phyloP scores from a whole-genome alignment of 2,797 vertebrate species.

The Lepilemur ruficaudatus region DNA sequence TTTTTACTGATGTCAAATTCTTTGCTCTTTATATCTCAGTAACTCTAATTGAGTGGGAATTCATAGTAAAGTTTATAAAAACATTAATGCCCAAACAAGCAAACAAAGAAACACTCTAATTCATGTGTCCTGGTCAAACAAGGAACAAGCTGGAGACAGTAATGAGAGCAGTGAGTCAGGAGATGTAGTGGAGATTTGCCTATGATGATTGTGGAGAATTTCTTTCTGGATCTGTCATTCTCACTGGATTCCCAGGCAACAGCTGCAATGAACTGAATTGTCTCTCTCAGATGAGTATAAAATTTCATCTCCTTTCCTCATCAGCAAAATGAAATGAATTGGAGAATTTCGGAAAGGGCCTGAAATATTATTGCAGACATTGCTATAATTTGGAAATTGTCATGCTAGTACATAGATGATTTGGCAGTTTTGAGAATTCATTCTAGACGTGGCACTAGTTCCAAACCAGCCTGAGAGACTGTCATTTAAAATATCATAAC shows the following conservation, averaged over 20 bases:
- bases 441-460: conserved; percentile 23
- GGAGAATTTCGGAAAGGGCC: conserved; percentile 34
- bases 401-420: not conserved
- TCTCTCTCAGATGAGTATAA: conserved; percentile 21
- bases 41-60: not conserved
- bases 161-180: not conserved
- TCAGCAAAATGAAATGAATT: conserved; percentile 61
- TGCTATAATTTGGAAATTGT: conserved; percentile 41
- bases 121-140: not conserved
- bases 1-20: not conserved
- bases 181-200: not conserved
- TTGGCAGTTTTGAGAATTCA: conserved; percentile 45
- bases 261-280: conserved; percentile 36
- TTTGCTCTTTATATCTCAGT: not conserved
- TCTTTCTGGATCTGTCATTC: conserved; percentile 36
- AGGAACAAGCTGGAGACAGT: not conserved
- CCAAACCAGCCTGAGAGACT: not conserved
- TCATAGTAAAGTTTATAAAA: not conserved
- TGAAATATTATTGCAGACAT: conserved; percentile 41
- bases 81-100: not conserved
- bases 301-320: conserved; percentile 51
- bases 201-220: not conserved
- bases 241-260: conserved; percentile 20
- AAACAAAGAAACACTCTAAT: not conserved
- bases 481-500: conserved; percentile 12